Evolutionary conservation across 2,888 invertebrate species (phyloP).

Genomic region (Idaea aversata): DNA sequence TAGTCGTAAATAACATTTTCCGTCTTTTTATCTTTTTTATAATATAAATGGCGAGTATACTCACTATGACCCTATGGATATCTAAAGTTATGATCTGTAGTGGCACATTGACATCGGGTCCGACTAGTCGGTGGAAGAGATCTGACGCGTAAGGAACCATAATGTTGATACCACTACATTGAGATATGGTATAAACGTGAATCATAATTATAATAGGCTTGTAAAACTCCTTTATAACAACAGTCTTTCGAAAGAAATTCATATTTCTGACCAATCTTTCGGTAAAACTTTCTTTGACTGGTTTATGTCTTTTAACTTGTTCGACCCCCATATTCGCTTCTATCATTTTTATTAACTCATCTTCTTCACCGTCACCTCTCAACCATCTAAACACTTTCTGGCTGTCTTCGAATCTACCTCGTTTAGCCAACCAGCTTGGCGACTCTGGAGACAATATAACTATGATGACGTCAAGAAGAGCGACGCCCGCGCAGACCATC

Average conservation of each 20-base stretch:
- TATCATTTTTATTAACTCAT: slow-evolving; percentile 57
- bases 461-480: slow-evolving; percentile 64
- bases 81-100: slow-evolving; percentile 57
- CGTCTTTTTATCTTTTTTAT: slow-evolving; percentile 60
- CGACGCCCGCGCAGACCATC: slow-evolving; percentile 64
- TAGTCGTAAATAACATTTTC: slow-evolving; percentile 55
- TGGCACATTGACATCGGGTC: slow-evolving; percentile 42
- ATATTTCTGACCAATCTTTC: slow-evolving; percentile 29
- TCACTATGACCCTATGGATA: slow-evolving; percentile 56
- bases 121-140: slow-evolving; percentile 52
- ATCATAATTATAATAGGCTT: slow-evolving; percentile 45
- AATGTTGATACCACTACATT: slow-evolving; percentile 43
- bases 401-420: slow-evolving; percentile 76
- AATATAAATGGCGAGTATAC: slow-evolving; percentile 51
- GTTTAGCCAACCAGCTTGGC: slow-evolving; percentile 82
- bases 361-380: slow-evolving; percentile 69
- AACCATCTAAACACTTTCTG: slow-evolving; percentile 77
- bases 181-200: slow-evolving; percentile 36
- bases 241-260: slow-evolving; percentile 30
- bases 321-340: slow-evolving; percentile 49
- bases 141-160: slow-evolving; percentile 40
- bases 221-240: slow-evolving; percentile 41
- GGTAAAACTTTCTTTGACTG: slow-evolving; percentile 22
- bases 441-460: slow-evolving; percentile 79
- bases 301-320: slow-evolving; percentile 36